phyloP scores from a whole-genome alignment of 2,113 vertebrate genomes.

The Ellobius talpinus region DNA sequence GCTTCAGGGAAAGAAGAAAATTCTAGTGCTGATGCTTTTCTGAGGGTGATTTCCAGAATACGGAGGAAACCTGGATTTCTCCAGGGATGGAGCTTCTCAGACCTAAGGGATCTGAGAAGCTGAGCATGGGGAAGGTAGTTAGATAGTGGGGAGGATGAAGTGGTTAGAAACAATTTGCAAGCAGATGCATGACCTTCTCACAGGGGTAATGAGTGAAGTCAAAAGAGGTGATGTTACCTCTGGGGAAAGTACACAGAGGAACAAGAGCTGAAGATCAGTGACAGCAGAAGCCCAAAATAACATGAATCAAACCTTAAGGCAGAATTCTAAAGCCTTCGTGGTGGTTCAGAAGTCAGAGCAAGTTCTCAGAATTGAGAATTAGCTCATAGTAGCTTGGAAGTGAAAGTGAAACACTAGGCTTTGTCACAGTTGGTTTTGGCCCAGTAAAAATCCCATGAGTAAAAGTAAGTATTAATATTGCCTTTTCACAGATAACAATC shows the following conservation, averaged over 20 bases:
- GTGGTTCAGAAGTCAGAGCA: slow-evolving; percentile 25
- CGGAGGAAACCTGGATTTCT: background rate
- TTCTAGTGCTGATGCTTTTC: background rate
- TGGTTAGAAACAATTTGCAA: accelerated
- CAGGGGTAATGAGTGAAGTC: background rate
- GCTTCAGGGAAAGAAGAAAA: background rate
- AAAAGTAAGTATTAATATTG: background rate
- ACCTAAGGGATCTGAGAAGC: background rate
- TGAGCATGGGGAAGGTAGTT: accelerated
- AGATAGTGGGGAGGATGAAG: background rate
- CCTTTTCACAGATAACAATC: background rate
- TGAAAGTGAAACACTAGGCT: slow-evolving; percentile 38
- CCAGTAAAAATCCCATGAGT: background rate
- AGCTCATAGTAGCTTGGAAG: background rate
- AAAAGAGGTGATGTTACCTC: background rate
- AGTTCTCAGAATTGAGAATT: slow-evolving; percentile 65
- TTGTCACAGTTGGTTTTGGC: background rate
- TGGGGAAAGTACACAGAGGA: slow-evolving; percentile 27
- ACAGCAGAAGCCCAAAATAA: background rate
- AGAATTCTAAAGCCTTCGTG: background rate
- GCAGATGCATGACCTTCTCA: background rate
- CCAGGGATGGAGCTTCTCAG: too few relatives aligned
- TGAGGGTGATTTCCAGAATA: background rate
- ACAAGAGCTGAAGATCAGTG: background rate
- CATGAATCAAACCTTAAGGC: background rate